These are phyloP conservation scores for Endomychus coccineus DNA, from an alignment of 2,888 invertebrate species.

Conservation along the genomic window DNA sequence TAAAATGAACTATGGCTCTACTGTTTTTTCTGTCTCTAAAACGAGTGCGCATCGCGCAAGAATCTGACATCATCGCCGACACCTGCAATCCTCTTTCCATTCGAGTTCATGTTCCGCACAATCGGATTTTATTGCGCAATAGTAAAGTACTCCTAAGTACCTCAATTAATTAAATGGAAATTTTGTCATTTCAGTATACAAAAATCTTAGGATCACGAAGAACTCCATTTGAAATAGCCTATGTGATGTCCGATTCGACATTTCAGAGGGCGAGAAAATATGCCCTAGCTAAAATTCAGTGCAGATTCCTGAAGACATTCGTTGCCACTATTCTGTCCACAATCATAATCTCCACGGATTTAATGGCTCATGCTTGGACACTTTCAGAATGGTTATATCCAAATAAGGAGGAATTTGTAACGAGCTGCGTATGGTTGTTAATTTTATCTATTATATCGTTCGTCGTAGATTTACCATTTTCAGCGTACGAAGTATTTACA, in stretches of 20 bases:
- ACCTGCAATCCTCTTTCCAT: too few relatives aligned
- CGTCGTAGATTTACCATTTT: conserved; percentile 5
- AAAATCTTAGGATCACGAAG: conserved; percentile 4
- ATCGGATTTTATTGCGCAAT: too few relatives aligned
- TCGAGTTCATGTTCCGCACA: too few relatives aligned
- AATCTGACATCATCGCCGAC: too few relatives aligned
- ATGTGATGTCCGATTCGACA: conserved; percentile 5
- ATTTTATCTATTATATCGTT: not conserved
- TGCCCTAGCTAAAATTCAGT: conserved; percentile 7
- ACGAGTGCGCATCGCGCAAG: too few relatives aligned
- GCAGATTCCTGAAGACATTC: conserved; percentile 4
- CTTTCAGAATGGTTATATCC: not conserved
- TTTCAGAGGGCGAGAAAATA: conserved; percentile 2
- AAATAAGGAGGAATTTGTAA: conserved; percentile 6
- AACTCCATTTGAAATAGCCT: conserved; percentile 6
- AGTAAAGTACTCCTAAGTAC: too few relatives aligned
- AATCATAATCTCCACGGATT: conserved; percentile 2
- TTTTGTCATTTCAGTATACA: conserved; percentile 7
- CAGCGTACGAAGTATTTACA: conserved; percentile 4
- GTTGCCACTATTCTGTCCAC: conserved; percentile 7
- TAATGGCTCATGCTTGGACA: conserved; percentile 8
- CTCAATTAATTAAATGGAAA: not conserved
- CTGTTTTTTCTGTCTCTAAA: too few relatives aligned
- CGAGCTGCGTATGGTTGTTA: conserved; percentile 8
- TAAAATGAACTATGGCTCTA: too few relatives aligned